phyloP scores from a whole-genome alignment of 2,113 vertebrate species.

The Brachionichthys hirsutus region DNA sequence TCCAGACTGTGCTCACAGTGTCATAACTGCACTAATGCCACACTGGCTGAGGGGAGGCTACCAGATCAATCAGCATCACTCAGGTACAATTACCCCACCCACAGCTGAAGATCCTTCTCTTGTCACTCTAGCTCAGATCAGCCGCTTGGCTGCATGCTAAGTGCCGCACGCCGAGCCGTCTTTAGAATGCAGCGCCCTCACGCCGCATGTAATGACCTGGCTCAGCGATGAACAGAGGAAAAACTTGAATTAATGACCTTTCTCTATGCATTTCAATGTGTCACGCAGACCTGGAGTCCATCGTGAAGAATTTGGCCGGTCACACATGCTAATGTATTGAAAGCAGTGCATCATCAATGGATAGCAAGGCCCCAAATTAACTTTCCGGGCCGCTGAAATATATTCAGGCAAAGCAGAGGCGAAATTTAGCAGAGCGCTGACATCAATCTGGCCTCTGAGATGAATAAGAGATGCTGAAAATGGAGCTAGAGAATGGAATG shows the following conservation, averaged over 20 bases:
- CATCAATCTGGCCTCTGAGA: conserved; percentile 18
- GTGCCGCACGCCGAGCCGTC: not conserved
- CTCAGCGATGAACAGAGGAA: conserved; percentile 19
- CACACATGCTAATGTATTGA: conserved; percentile 16
- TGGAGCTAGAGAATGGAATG: conserved; percentile 37
- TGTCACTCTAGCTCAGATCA: conserved; percentile 61
- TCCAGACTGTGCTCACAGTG: conserved; percentile 31
- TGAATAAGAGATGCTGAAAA: conserved; percentile 54
- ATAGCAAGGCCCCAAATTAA: not conserved
- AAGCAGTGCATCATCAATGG: not conserved
- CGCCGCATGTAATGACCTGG: conserved; percentile 44
- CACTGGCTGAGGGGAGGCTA: conserved; percentile 26
- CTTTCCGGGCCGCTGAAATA: conserved; percentile 11
- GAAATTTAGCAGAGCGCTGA: conserved; percentile 22
- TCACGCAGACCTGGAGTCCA: not conserved
- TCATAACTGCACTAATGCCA: conserved; percentile 46
- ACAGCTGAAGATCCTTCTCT: conserved; percentile 51
- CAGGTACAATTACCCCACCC: conserved; percentile 61
- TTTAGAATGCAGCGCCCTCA: conserved; percentile 43
- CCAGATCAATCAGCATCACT: conserved; percentile 64
- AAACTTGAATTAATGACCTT: conserved; percentile 42
- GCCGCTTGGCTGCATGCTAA: conserved; percentile 45
- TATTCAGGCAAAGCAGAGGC: conserved; percentile 15
- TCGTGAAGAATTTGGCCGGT: conserved; percentile 7
- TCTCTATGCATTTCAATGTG: conserved; percentile 27